Conservation (phyloP, 2,113 vertebrate genomes). For the Protobothrops flavoviridis region DNA sequence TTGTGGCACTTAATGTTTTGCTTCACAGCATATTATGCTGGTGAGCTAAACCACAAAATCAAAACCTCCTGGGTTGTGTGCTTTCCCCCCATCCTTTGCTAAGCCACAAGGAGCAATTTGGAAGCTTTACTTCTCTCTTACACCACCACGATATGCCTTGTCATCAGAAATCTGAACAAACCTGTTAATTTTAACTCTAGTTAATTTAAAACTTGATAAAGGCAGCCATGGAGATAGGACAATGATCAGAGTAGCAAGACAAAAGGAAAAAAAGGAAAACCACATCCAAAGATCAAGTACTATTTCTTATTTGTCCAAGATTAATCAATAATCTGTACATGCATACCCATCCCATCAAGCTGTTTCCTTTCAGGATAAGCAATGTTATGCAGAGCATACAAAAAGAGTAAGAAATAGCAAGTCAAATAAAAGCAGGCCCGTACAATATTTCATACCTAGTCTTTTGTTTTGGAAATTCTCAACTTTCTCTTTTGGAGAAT, state of each 20-base stretch:
- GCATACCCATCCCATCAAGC: not conserved
- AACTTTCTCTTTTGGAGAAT: not conserved
- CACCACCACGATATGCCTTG: not conserved
- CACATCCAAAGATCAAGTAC: not conserved
- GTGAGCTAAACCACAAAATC: not conserved
- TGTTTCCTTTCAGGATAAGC: not conserved
- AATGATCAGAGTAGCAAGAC: not conserved
- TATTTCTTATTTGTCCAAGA: not conserved
- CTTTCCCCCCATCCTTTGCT: not conserved
- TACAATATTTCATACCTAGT: not conserved
- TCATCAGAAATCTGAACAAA: not conserved
- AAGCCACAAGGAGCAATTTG: not conserved
- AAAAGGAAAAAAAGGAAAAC: not conserved
- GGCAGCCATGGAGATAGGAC: not conserved
- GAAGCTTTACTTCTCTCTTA: not conserved
- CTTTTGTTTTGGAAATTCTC: not conserved
- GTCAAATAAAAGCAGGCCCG: not conserved
- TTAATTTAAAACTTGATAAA: not conserved
- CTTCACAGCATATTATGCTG: not conserved
- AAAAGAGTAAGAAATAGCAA: not conserved
- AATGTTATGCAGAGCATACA: not conserved
- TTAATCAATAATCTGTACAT: not conserved
- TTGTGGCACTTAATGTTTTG: not conserved
- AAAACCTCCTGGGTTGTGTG: not conserved
- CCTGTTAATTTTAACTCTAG: not conserved